Conservation (phyloP, 2,888 invertebrate genomes). For the Phortica magna region DNA sequence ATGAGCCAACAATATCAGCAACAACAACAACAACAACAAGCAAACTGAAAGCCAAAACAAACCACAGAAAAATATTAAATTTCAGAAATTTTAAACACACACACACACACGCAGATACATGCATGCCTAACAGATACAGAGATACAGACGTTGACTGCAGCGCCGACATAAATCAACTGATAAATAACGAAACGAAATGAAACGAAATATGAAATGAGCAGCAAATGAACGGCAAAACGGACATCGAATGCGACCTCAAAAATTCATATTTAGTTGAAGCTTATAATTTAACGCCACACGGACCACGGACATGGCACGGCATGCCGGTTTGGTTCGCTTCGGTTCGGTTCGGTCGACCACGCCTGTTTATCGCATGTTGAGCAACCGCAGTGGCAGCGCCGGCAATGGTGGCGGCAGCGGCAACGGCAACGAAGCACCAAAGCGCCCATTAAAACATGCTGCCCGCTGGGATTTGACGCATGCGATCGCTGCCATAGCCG, state of each 20-base stretch:
- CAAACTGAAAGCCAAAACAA: conserved; percentile 29
- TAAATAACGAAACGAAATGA: conserved; percentile 61
- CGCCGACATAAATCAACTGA: conserved; percentile 58
- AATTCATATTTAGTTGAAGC: conserved; percentile 40
- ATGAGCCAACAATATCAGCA: conserved; percentile 11
- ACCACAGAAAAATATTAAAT: conserved; percentile 63
- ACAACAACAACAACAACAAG: conserved; percentile 18
- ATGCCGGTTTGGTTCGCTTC: no score
- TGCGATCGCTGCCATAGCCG: background rate
- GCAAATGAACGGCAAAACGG: conserved; percentile 26
- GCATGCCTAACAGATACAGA: conserved; percentile 7
- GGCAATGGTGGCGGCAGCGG: conserved; percentile 52
- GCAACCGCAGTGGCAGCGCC: conserved; percentile 11
- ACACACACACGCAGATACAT: conserved; percentile 26
- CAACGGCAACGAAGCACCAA: conserved; percentile 37
- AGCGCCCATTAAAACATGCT: conserved; percentile 45
- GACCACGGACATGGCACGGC: conserved; percentile 24
- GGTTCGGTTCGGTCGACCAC: no score
- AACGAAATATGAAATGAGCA: conserved; percentile 31
- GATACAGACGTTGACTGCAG: background rate
- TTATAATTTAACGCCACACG: conserved; percentile 44
- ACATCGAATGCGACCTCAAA: conserved; percentile 22
- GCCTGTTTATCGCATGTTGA: conserved; percentile 66
- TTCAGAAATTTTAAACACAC: conserved; percentile 51
- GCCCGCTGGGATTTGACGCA: conserved; percentile 66